Conservation (phyloP, 1,140 invertebrate species). For the Caenorhabditis remanei region DNA sequence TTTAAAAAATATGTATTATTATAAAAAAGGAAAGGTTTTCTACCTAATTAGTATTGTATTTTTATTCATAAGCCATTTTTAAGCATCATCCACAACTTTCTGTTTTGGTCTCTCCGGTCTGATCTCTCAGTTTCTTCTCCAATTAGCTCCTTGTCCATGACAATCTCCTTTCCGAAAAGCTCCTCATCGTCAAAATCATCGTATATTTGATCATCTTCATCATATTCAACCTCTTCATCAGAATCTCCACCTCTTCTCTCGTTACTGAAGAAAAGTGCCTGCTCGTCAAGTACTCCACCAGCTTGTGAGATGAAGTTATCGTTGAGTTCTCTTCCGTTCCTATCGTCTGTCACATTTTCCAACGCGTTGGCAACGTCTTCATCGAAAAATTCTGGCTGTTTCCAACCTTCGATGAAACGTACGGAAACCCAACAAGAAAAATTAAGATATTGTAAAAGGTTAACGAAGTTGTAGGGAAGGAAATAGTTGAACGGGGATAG, state of each 20-base stretch:
- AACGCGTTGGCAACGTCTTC: slow-evolving; percentile 59
- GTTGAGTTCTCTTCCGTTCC: slow-evolving; percentile 87
- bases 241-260: slow-evolving; percentile 45
- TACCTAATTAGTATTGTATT: slow-evolving; percentile 90
- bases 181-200: slow-evolving; percentile 77
- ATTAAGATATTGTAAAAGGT: neutral
- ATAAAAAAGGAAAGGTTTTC: slow-evolving; percentile 81
- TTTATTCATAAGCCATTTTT: slow-evolving; percentile 88
- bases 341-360: slow-evolving; percentile 83
- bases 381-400: slow-evolving; percentile 56
- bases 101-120: slow-evolving; percentile 87
- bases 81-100: slow-evolving; percentile 87
- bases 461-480: neutral
- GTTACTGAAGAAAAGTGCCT: neutral
- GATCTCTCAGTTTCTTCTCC: no score
- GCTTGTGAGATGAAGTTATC: slow-evolving; percentile 90
- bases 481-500: neutral
- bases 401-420: slow-evolving; percentile 64
- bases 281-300: slow-evolving; percentile 80
- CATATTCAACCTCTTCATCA: slow-evolving; percentile 49
- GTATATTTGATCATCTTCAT: slow-evolving; percentile 62
- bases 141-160: no score
- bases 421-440: neutral
- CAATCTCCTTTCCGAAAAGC: slow-evolving; percentile 83
- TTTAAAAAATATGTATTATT: slow-evolving; percentile 33